Evolutionary conservation across 2,888 invertebrate species (phyloP).

Genomic region (Monoplex corrugatus): DNA sequence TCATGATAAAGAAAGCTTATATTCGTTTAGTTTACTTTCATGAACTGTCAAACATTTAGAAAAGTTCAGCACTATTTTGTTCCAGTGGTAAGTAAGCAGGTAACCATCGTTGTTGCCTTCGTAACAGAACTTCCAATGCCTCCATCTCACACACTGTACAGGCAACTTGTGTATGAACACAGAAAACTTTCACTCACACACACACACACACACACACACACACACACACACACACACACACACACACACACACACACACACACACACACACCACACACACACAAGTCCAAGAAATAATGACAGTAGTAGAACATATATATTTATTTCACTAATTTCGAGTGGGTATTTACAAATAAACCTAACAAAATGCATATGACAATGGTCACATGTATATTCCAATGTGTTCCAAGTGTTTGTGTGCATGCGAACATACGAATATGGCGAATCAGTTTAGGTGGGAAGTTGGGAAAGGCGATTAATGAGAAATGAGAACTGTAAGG

Average conservation of each 20-base stretch:
- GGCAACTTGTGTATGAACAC: too few species aligned
- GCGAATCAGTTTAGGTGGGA: slow-evolving; percentile 33
- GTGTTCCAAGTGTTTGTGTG: slow-evolving; percentile 27
- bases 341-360: slow-evolving; percentile 46
- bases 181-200: neutral
- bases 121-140: too few species aligned
- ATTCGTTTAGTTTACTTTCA: too few species aligned
- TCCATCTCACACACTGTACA: too few species aligned
- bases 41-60: too few species aligned
- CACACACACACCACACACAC: neutral
- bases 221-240: slow-evolving; percentile 7
- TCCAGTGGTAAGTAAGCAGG: too few species aligned
- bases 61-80: too few species aligned
- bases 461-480: slow-evolving; percentile 35
- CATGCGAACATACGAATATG: slow-evolving; percentile 48
- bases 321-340: slow-evolving; percentile 39
- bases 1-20: too few species aligned
- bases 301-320: slow-evolving; percentile 32
- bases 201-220: neutral
- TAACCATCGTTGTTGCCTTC: too few species aligned
- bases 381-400: slow-evolving; percentile 23
- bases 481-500: slow-evolving; percentile 11
- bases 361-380: slow-evolving; percentile 46
- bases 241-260: slow-evolving; percentile 23
- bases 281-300: neutral